Conservation (phyloP, 2,113 vertebrate genomes). For the Onychostruthus taczanowskii region DNA sequence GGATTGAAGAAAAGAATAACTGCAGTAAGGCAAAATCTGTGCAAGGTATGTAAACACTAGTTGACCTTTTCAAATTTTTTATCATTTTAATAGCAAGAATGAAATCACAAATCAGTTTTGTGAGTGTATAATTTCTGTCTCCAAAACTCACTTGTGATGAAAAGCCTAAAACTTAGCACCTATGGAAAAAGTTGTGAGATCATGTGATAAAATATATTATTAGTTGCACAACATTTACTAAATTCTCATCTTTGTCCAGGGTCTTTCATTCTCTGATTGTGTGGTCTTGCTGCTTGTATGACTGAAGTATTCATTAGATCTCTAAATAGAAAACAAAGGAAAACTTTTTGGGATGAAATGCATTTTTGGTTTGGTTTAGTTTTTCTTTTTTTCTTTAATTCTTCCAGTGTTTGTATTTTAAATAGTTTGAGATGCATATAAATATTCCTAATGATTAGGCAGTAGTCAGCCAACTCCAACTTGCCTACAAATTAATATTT, state of each 20-base stretch:
- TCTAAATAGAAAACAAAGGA: conserved; percentile 36
- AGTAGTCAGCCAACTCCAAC: conserved; percentile 32
- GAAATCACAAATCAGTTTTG: background rate
- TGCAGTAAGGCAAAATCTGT: background rate
- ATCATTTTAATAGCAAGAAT: background rate
- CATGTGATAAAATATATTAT: background rate
- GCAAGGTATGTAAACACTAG: background rate
- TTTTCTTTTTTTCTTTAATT: background rate
- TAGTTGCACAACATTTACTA: background rate
- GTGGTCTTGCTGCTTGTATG: background rate
- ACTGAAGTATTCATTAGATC: background rate
- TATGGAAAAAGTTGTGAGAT: background rate
- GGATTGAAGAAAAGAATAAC: background rate
- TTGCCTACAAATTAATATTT: conserved; percentile 38
- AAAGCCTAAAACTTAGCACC: background rate
- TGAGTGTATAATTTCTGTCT: background rate
- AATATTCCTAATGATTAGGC: conserved; percentile 44
- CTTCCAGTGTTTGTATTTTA: background rate
- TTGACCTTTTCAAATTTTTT: background rate
- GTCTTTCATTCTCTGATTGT: background rate
- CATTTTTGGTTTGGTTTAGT: background rate
- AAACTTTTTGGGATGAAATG: background rate
- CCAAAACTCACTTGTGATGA: background rate
- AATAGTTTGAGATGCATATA: conserved; percentile 29
- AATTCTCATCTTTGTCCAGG: background rate